A percentile compares a stretch with the other conserved stretches of the same genome.
Conservation (phyloP, 2,888 invertebrate genomes). For the Chelonus formosanus region DNA sequence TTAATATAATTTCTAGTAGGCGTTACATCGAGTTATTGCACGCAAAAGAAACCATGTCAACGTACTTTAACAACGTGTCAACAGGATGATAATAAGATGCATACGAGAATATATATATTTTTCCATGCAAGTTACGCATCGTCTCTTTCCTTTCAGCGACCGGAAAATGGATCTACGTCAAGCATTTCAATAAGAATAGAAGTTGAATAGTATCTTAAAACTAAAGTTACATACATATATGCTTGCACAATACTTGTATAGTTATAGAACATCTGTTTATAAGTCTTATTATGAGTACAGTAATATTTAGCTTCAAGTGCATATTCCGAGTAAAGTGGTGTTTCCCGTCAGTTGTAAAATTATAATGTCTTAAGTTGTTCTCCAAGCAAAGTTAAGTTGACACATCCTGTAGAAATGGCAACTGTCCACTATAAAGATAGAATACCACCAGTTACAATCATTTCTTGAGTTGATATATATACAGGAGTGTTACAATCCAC, state of each 20-base stretch:
- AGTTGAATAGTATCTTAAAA: neutral
- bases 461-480: neutral
- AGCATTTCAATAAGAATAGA: conserved; percentile 3
- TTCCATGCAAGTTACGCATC: conserved; percentile 3
- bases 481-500: conserved; percentile 7
- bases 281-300: too few species aligned
- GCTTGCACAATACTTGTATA: too few species aligned
- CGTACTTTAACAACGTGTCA: conserved; percentile 23
- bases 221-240: too few species aligned
- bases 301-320: too few species aligned
- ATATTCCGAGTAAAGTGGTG: too few species aligned
- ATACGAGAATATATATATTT: conserved; percentile 14
- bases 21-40: conserved; percentile 16
- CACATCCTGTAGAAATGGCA: neutral
- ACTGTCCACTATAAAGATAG: too few species aligned
- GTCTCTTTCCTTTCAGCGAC: neutral
- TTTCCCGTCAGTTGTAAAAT: too few species aligned
- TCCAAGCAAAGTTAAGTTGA: neutral
- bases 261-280: too few species aligned
- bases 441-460: too few species aligned
- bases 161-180: conserved; percentile 6
- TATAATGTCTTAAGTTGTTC: too few species aligned
- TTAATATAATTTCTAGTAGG: conserved; percentile 26
- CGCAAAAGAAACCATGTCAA: neutral
- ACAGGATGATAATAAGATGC: conserved; percentile 34